Evolutionary conservation across 2,888 invertebrate species (phyloP), one percentile per base, ranked within the genome.

Genomic region (Clepsis dumicolana): DNA sequence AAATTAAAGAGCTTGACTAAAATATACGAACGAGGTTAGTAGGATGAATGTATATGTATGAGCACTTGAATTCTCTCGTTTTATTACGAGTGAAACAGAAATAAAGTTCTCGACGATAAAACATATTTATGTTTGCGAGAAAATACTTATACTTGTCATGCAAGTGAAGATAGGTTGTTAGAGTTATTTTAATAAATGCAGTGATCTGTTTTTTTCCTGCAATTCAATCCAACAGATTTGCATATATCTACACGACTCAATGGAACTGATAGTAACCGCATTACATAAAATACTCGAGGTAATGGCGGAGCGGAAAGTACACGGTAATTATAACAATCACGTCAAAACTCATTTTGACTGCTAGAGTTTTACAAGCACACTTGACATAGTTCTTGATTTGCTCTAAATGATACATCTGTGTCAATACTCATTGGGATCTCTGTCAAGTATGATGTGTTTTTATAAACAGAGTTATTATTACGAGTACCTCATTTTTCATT

Each of bases 1-100:
- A 65, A 65, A 65, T 59, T 65, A 29, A 35, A 35, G 24, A 38
- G 50, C 25, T 25, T 18, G 25, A n/a, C 24, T 52, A 52, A 52
- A 52, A 52, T 52, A 52, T 52, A 52, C 48, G 21, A 48, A 21
- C 48, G 10, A 21, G 48, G 48, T 48, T n/a, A 48, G 48, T 8
- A 44, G 48, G n/a, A n/a, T n/a, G n/a, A n/a, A n/a, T n/a, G n/a
- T n/a, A n/a, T 8, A 48, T 25, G 25, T 52, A 25, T 10, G 25
- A 14, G 52, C 25, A 25, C 52, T 52, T 52, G 52, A 25, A 52
- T 52, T 52, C 29, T 29, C 2, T 2, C 18, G 54, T 29, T 54
- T 29, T 29, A 54, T 16, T 54, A 16, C 10, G 25, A 25, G 25
- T 25, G 25, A n/a, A 52, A 52, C 5, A n/a, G 14, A 52, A 52